Conservation (phyloP, 2,113 vertebrate species). For the Abramis brama region DNA sequence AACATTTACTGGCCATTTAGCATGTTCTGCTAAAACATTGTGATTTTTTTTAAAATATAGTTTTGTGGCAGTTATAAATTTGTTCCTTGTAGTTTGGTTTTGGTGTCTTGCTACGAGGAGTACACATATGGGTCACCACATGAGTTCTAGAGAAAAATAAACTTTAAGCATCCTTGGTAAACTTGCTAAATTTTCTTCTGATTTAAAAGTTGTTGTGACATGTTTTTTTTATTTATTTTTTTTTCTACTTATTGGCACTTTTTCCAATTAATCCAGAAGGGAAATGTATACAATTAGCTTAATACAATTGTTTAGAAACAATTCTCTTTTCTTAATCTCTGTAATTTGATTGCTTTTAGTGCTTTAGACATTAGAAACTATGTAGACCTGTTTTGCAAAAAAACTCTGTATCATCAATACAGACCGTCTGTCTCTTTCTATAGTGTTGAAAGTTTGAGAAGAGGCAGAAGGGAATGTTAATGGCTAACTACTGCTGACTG, state of each 20-base stretch:
- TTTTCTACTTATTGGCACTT: background rate
- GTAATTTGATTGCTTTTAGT: conserved; percentile 1
- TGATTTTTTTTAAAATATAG: background rate
- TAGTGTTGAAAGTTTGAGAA: conserved; percentile 38
- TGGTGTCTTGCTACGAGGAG: too few relatives aligned
- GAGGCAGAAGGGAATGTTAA: conserved; percentile 36
- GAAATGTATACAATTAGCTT: background rate
- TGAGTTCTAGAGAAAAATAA: background rate
- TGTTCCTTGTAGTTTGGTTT: too few relatives aligned
- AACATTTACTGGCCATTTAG: background rate
- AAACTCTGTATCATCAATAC: background rate
- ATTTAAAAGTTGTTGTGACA: background rate
- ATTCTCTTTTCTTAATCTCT: background rate
- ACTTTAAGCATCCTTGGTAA: background rate
- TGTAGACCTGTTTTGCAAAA: conserved; percentile 8
- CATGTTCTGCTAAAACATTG: background rate
- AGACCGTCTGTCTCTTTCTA: conserved; percentile 19
- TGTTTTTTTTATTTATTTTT: background rate
- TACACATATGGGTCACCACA: too few relatives aligned
- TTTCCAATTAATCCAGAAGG: background rate
- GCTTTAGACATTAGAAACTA: background rate
- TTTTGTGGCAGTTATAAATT: too few relatives aligned
- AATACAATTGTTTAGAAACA: background rate
- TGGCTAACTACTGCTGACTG: conserved; percentile 46
- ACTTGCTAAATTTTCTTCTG: background rate